Percentiles rank a stretch among this genome's conserved stretches.
Conservation (phyloP, 2,797 vertebrate species). For the Discoglossus pictus region DNA sequence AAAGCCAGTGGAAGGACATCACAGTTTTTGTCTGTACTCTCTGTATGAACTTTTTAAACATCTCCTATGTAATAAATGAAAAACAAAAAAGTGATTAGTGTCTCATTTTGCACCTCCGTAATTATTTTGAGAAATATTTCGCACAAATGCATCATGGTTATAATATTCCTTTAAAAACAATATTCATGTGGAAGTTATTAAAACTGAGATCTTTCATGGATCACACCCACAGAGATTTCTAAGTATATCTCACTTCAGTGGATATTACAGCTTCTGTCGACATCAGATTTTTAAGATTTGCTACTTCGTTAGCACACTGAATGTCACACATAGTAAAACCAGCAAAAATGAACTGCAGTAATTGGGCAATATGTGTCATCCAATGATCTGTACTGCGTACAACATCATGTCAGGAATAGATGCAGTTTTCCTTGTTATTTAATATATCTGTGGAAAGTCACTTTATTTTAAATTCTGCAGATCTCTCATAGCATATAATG, state of each 20-base stretch:
- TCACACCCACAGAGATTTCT: slow-evolving; percentile 14
- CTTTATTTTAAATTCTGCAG: too few relatives aligned
- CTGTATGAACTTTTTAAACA: too few relatives aligned
- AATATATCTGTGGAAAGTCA: too few relatives aligned
- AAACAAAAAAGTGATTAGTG: too few relatives aligned
- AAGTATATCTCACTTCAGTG: neutral
- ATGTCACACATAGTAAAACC: slow-evolving; percentile 1
- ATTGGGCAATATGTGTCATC: slow-evolving; percentile 21
- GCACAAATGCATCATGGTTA: neutral
- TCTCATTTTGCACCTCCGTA: too few relatives aligned
- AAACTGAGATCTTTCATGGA: neutral
- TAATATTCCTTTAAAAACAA: neutral
- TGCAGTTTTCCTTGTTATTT: too few relatives aligned
- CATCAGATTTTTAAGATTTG: neutral
- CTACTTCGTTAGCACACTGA: neutral
- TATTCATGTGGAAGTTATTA: neutral
- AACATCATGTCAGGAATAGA: too few relatives aligned
- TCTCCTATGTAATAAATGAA: too few relatives aligned
- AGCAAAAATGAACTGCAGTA: slow-evolving; percentile 1
- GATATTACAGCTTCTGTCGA: neutral
- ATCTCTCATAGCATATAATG: too few relatives aligned
- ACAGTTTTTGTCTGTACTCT: too few relatives aligned
- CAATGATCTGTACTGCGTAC: neutral
- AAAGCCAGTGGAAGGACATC: too few relatives aligned
- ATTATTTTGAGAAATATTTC: too few relatives aligned